Percentiles rank a stretch among this genome's conserved stretches.
These are phyloP conservation scores for Leucosticte australis DNA, from an alignment of 2,113 vertebrate species.

Conservation along the genomic window DNA sequence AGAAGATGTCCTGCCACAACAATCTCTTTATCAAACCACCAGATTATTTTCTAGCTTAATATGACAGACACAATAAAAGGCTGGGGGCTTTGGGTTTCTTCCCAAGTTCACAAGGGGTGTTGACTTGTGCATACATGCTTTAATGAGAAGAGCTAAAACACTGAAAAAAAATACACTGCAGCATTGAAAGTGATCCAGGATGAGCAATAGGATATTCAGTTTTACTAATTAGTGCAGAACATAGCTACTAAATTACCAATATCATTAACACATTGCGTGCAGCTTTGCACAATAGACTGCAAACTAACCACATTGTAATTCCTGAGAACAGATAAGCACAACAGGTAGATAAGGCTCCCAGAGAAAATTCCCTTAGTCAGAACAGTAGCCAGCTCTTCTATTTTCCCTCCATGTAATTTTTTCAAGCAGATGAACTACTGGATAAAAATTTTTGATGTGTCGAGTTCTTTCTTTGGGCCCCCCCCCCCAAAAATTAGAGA, in stretches of 20 bases:
- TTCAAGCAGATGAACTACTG: background rate
- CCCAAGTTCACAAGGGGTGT: slow-evolving; percentile 36
- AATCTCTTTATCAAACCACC: slow-evolving; percentile 44
- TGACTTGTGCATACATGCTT: slow-evolving; percentile 29
- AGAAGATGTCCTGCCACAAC: slow-evolving; percentile 16
- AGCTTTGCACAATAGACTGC: slow-evolving; percentile 34
- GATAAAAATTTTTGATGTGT: background rate
- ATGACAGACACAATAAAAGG: slow-evolving; percentile 19
- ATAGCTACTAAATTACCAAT: slow-evolving; percentile 42
- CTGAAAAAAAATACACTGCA: slow-evolving; percentile 2
- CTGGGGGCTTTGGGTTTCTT: slow-evolving; percentile 25
- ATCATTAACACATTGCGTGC: slow-evolving; percentile 42
- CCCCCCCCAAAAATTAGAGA: background rate
- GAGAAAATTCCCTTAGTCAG: background rate
- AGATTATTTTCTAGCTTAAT: slow-evolving; percentile 31
- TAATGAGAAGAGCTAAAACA: slow-evolving; percentile 30
- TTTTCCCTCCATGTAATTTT: background rate
- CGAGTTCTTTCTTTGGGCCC: background rate
- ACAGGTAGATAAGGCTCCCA: background rate
- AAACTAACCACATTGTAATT: slow-evolving; percentile 52
- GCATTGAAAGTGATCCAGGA: slow-evolving; percentile 56
- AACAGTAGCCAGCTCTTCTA: background rate
- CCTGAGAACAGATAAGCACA: slow-evolving; percentile 18
- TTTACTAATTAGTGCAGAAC: slow-evolving; percentile 51
- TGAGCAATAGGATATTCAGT: slow-evolving; percentile 28